Conservation (phyloP, 2,888 invertebrate species). For the Sesamia inferens region DNA sequence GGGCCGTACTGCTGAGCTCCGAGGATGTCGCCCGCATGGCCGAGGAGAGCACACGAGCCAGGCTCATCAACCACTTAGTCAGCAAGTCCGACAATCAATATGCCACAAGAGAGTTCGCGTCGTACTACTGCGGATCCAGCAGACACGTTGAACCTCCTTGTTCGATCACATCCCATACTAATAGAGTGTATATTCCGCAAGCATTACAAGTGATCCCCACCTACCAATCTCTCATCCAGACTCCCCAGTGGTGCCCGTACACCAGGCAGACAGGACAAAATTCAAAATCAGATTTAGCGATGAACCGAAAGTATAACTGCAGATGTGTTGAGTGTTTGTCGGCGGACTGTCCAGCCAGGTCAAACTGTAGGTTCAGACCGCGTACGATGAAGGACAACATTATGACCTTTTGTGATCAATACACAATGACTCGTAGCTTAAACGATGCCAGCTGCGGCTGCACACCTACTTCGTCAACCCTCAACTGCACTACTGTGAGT, state of each 20-base stretch:
- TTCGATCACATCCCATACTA: conserved; percentile 67
- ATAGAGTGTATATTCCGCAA: conserved; percentile 22
- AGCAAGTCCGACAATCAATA: conserved; percentile 49
- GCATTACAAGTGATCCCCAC: conserved; percentile 55
- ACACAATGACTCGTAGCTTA: conserved; percentile 78
- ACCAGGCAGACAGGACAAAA: conserved; percentile 61
- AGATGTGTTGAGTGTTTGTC: conserved; percentile 68
- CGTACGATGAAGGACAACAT: conserved; percentile 71
- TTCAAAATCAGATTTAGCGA: conserved; percentile 42
- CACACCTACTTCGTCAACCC: conserved; percentile 50
- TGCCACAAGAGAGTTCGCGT: conserved; percentile 67
- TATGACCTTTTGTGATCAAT: conserved; percentile 73
- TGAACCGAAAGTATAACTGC: conserved; percentile 58
- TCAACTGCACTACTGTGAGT: conserved; percentile 52
- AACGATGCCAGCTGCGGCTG: conserved; percentile 72
- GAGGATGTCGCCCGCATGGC: conserved; percentile 64
- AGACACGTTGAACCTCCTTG: conserved; percentile 60
- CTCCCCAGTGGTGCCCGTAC: conserved; percentile 70
- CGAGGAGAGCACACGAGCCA: conserved; percentile 66
- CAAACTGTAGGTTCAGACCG: conserved; percentile 30
- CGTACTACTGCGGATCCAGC: conserved; percentile 66
- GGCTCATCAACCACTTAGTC: conserved; percentile 61
- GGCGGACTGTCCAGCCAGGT: conserved; percentile 61
- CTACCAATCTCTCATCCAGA: conserved; percentile 65
- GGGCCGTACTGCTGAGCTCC: conserved; percentile 62